A percentile compares a stretch with the other conserved stretches of the same genome.
phyloP scores from a whole-genome alignment of 30 jellyfish, hydroid and myxozoan genomes.

The Aurelia sp. region DNA sequence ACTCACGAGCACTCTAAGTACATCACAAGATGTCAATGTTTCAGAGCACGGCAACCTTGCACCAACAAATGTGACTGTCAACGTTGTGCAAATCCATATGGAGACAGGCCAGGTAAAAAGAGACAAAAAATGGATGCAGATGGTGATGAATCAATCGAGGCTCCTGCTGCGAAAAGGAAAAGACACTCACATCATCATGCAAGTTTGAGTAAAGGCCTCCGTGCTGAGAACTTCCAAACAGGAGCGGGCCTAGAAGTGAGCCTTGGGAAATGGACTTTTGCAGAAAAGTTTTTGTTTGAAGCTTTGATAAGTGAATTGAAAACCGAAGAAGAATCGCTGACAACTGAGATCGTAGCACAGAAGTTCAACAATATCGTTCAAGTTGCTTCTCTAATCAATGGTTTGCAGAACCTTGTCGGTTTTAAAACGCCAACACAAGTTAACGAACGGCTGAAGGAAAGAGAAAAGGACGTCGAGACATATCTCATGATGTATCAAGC shows the following conservation, averaged over 20 bases:
- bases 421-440: slow-evolving; percentile 83
- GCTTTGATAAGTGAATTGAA: slow-evolving; percentile 91
- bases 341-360: slow-evolving; percentile 87
- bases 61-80: slow-evolving; percentile 86
- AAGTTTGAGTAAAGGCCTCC: slow-evolving; percentile 62
- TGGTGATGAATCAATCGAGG: neutral
- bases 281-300: slow-evolving; percentile 90
- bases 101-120: slow-evolving; percentile 76
- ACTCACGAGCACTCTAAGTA: slow-evolving; percentile 88
- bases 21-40: slow-evolving; percentile 87
- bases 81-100: slow-evolving; percentile 84
- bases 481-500: slow-evolving; percentile 83
- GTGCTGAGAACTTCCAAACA: slow-evolving; percentile 70
- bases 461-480: slow-evolving; percentile 91
- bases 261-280: slow-evolving; percentile 83
- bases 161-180: slow-evolving; percentile 71
- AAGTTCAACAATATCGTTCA: slow-evolving; percentile 82
- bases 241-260: slow-evolving; percentile 85
- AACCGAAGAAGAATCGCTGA: slow-evolving; percentile 86
- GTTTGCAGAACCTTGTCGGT: slow-evolving; percentile 62
- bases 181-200: slow-evolving; percentile 86
- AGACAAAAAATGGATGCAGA: slow-evolving; percentile 7
- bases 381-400: slow-evolving; percentile 70
- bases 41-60: slow-evolving; percentile 87
- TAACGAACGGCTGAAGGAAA: slow-evolving; percentile 78